Evolutionary conservation across 2,113 vertebrate genomes (phyloP), one percentile per base, ranked within the genome.

Genomic region (Columbina picui): DNA sequence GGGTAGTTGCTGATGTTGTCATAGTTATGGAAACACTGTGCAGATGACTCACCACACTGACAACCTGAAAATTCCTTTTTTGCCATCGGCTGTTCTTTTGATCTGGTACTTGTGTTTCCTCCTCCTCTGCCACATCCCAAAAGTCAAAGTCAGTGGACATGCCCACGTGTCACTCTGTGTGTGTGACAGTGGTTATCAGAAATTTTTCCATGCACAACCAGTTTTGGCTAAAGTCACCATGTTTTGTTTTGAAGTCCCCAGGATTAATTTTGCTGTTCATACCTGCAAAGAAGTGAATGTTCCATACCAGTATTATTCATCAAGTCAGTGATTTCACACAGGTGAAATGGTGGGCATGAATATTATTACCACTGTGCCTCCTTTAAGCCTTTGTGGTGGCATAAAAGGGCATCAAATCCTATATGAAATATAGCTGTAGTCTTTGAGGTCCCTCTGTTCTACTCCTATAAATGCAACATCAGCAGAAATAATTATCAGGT

Each of bases 331-430:
- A 86, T 81, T 92, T 94, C 76, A 75, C 5, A 0, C 14, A 36
- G 36, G 43, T 76, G 82, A 95, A 90, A 94, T 41, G 43, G 60
- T 78, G 20, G 56, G n/a, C 34, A 70, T 82, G 76, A 89, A 86
- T 92, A 60, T 82, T 70, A 81, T 68, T 93, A 78, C 47, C 22
- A 75, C n/a, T 47, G 64, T 38, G 15, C 30, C 29, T 86, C 34
- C 68, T 81, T 93, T 83, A 81, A 92, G 60, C 60, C 29, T 93
- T 87, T 64, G 34, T 75, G n/a, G 60, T 59, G 16, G 38, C 83
- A 84, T 86, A 83, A 89, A 90, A 84, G 26, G 30, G 25, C 68
- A 84, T 75, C 57, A 96, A 94, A 93, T 39, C n/a, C 77, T 39
- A 47, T 29, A 93, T 87, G 77, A 95, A 76, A 87, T 84, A 93